Conservation (phyloP, 2,888 invertebrate genomes). For the Drosophila rellima region DNA sequence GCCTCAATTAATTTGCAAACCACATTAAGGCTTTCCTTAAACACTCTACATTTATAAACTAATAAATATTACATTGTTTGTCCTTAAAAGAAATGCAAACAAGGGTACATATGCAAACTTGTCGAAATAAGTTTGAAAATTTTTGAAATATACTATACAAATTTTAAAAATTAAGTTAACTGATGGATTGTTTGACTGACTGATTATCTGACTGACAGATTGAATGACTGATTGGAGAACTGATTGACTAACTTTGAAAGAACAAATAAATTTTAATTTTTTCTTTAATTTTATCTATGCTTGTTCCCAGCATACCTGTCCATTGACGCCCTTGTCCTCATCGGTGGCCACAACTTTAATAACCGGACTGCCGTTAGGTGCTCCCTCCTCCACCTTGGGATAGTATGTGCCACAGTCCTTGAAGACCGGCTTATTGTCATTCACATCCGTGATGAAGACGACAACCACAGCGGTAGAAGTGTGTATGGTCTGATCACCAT, state of each 20-base stretch:
- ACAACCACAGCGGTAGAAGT: constrained; percentile 98
- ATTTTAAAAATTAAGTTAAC: too few relatives aligned
- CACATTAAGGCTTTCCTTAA: not conserved
- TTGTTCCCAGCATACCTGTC: constrained; percentile 87
- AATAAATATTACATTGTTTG: constrained; percentile 7
- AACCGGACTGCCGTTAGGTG: constrained; percentile 96
- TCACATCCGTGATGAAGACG: constrained; percentile 98
- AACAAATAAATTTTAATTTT: not conserved
- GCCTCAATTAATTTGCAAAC: constrained; percentile 37
- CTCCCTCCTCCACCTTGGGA: constrained; percentile 97
- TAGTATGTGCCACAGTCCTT: constrained; percentile 97
- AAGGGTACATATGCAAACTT: not conserved
- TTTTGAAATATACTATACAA: too few relatives aligned
- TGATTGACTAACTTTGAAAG: not conserved
- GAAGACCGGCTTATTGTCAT: constrained; percentile 98
- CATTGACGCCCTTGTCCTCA: constrained; percentile 97
- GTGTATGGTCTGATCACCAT: constrained; percentile 94
- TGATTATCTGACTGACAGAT: not conserved
- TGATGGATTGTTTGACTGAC: not conserved
- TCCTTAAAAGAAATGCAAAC: not conserved
- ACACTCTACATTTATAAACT: constrained; percentile 1
- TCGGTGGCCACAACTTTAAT: constrained; percentile 97
- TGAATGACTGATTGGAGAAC: not conserved
- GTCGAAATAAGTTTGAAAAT: too few relatives aligned
- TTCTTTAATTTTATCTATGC: too few relatives aligned